Evolutionary conservation across 2,888 invertebrate genomes (phyloP), one percentile per base, ranked within the genome.

Genomic region (Pollenia angustigena): DNA sequence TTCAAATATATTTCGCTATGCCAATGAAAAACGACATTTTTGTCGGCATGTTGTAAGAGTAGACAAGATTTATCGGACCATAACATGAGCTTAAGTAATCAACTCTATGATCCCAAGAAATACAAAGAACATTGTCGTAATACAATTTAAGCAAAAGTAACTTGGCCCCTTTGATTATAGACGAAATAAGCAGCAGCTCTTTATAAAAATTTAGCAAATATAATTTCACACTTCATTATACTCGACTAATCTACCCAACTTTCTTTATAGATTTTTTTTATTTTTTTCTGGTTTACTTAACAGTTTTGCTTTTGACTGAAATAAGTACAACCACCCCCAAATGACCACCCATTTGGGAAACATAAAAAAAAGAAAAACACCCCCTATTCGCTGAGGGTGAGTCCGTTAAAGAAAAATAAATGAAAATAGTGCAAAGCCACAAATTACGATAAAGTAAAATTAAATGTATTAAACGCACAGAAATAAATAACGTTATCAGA

Each of bases 201-300:
- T 82, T 71, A 84, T 44, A 81, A 74, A 72, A 87, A 82, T 84
- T 84, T 69, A 69, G 84, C 69, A 87, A 87, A 87, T 84, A 87
- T 84, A 87, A 87, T 87, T 87, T 87, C 87, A 87, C 84, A 87
- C 87, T 87, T 87, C 87, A 87, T 87, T 87, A 87, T 87, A 79
- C 84, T 74, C 81, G 48, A 81, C 81, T 84, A 87, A 87, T 87
- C 87, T 74, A 85, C 60, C 79, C 79, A 62, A 75, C 52, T 44
- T 82, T 52, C n/a, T 46, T 60, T 76, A 48, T 62, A 44, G 16
- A 16, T 48, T 56, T 50, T n/a, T 18, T 4, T 54, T 71, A 11
- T 11, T 9, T 18, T 56, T 46, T 56, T 1, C 18, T 80, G 64
- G 60, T 23, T 52, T 18, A 12, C 0, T 9, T 4, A 9, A n/a